phyloP scores from a whole-genome alignment of 2,888 invertebrate genomes.

The Clostera curtula region DNA sequence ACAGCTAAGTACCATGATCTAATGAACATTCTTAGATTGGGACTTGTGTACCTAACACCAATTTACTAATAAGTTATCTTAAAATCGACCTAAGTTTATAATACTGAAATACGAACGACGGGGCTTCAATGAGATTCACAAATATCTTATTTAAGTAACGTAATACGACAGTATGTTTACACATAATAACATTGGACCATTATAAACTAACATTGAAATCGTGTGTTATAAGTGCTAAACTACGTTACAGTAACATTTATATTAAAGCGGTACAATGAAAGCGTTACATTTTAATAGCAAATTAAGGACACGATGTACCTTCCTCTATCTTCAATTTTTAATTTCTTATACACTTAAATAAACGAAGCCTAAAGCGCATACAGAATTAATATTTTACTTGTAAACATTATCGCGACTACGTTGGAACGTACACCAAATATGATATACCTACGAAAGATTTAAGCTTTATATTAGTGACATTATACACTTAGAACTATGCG shows the following conservation, averaged over 20 bases:
- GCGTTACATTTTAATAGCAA: too few species aligned
- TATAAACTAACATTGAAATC: too few species aligned
- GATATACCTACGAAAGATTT: constrained; percentile 20
- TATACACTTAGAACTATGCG: constrained; percentile 42
- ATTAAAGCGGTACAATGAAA: too few species aligned
- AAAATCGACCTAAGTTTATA: constrained; percentile 28
- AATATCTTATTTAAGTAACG: constrained; percentile 18
- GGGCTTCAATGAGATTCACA: constrained; percentile 23
- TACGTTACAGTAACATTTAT: too few species aligned
- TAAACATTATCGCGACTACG: too few species aligned
- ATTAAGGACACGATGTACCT: too few species aligned
- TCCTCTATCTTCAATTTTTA: too few species aligned
- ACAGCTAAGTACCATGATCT: constrained; percentile 20
- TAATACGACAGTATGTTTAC: constrained; percentile 16
- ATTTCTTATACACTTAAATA: too few species aligned
- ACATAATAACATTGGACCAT: constrained; percentile 30
- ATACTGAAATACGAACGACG: constrained; percentile 30
- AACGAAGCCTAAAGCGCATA: too few species aligned
- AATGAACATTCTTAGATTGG: constrained; percentile 57
- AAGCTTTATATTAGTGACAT: constrained; percentile 19
- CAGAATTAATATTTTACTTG: too few species aligned
- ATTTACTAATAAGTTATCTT: constrained; percentile 27
- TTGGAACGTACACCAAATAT: too few species aligned
- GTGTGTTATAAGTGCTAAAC: too few species aligned
- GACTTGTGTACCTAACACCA: constrained; percentile 46